phyloP scores from a whole-genome alignment of 2,113 vertebrate genomes.

The Oxyura jamaicensis region DNA sequence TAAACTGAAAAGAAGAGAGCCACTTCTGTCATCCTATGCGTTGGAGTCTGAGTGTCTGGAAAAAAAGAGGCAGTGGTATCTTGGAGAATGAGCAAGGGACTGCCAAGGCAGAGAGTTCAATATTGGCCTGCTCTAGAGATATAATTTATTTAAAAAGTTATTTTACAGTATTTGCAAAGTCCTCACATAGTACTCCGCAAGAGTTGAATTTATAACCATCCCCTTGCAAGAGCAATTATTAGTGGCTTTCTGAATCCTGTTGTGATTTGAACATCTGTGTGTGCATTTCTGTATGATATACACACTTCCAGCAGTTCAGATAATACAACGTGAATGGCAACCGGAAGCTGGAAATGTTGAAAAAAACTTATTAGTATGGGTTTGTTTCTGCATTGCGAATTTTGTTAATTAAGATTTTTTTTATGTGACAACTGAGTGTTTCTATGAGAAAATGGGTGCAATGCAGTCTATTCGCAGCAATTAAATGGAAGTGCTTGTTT shows the following conservation, averaged over 20 bases:
- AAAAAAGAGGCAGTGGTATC: not conserved
- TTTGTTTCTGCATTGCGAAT: not conserved
- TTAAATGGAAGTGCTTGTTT: not conserved
- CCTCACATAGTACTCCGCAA: not conserved
- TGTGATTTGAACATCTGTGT: not conserved
- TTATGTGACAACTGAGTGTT: not conserved
- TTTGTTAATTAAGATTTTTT: not conserved
- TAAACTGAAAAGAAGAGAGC: not conserved
- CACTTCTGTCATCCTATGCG: not conserved
- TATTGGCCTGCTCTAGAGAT: not conserved
- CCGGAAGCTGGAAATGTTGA: not conserved
- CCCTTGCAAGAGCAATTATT: not conserved
- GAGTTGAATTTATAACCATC: not conserved
- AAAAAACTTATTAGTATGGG: not conserved
- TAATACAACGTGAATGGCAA: not conserved
- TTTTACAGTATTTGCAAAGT: not conserved
- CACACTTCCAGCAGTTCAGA: not conserved
- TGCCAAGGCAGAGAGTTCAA: not conserved
- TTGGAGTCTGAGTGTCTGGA: not conserved
- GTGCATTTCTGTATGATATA: not conserved
- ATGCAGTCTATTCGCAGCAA: not conserved
- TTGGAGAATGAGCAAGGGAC: not conserved
- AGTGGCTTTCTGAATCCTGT: not conserved
- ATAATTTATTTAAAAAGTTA: not conserved
- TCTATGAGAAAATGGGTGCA: not conserved